Percentiles rank a stretch among this genome's conserved stretches.
phyloP scores from a whole-genome alignment of 2,888 invertebrate genomes.

The Craniophora ligustri region DNA sequence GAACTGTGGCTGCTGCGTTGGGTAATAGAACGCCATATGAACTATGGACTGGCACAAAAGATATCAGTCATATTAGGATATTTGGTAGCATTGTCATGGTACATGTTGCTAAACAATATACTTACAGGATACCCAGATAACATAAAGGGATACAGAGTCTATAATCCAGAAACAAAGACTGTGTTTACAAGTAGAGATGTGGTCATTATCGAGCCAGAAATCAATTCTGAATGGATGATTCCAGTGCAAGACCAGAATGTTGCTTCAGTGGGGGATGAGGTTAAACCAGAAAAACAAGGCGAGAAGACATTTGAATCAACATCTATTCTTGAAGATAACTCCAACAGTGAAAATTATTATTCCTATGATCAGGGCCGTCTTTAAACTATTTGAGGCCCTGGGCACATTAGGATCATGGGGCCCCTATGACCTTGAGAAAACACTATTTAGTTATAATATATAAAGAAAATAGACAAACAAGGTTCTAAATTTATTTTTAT shows the following conservation, averaged over 20 bases:
- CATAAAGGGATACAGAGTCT: not conserved
- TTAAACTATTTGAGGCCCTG: too few species aligned
- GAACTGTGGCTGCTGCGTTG: not conserved
- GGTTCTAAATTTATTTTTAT: too few species aligned
- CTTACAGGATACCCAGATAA: not conserved
- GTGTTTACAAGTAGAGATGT: not conserved
- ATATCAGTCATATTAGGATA: conserved; percentile 13
- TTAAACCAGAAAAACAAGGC: not conserved
- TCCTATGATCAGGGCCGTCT: too few species aligned
- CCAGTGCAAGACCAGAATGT: not conserved
- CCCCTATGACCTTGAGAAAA: too few species aligned
- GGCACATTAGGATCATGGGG: too few species aligned
- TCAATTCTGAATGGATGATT: too few species aligned
- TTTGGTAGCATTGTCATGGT: conserved; percentile 1
- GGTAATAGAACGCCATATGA: conserved; percentile 10
- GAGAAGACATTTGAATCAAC: too few species aligned
- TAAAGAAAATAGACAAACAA: too few species aligned
- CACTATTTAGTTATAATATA: too few species aligned
- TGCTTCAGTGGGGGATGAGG: not conserved
- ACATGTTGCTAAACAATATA: not conserved
- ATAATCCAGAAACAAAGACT: not conserved
- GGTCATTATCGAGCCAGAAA: not conserved
- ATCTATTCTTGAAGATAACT: too few species aligned
- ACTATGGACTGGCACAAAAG: conserved; percentile 8
- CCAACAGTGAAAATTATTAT: too few species aligned